Evolutionary conservation across 2,888 invertebrate genomes (phyloP), one percentile per base, ranked within the genome.

Genomic region (Rapana venosa): DNA sequence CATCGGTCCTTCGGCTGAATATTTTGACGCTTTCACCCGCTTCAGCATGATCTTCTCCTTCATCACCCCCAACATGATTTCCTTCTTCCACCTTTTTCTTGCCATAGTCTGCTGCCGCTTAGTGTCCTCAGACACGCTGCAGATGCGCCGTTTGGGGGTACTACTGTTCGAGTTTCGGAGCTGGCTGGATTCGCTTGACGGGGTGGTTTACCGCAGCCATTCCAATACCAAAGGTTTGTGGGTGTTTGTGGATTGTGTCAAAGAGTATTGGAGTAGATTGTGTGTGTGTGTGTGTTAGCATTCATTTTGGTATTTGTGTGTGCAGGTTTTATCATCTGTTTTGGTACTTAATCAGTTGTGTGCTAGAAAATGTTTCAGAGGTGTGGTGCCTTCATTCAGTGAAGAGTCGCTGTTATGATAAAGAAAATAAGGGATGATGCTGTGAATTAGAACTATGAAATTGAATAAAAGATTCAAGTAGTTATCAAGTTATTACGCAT

Each of bases 21-120:
- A 98, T 36, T 96, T 98, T 70, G 98, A 98, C 95, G 92, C 93
- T 87, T 93, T 97, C 11, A 96, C 97, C 47, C 97, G 97, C 1
- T 97, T 98, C 93, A 97, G 97, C 0, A 96, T 97, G 61, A 91
- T 94, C 35, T 96, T 96, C 92, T 94, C 93, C 89, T 96, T 96
- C 96, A 97, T 98, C 91, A 98, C 98, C 0, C 98, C 98, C 0
- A 98, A 98, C 96, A 97, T 97, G 96, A 98, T 98, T 93, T 98
- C 98, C 70, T 97, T 97, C 93, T 97, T 97, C 88, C 98, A 98
- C 94, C 97, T 98, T 1, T 96, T 98, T 32, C 97, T 98, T 0
- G 98, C 98, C 0, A 96, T 98, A 30, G 93, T 97, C 0, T 97
- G 98, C n/a, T 98, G 97, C 0, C 98, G 97, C 94, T 97, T 98